Evolutionary conservation across 2,888 invertebrate genomes (phyloP).

Genomic region (Drosophila lacicola): DNA sequence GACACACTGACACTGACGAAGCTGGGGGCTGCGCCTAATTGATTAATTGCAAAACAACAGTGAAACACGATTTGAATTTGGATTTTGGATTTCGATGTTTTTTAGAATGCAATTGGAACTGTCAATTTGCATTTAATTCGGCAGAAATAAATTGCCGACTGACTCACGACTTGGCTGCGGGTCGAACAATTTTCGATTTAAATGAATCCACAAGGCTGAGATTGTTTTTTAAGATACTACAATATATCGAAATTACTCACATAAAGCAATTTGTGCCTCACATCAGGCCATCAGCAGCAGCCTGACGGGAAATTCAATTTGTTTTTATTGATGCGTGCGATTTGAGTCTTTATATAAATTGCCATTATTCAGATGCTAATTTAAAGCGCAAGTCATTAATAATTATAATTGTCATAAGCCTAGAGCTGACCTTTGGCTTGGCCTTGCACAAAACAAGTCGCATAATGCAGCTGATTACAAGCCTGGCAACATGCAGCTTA

Average conservation of each 20-base stretch:
- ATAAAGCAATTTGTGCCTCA: conserved; percentile 27
- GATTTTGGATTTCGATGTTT: conserved; percentile 57
- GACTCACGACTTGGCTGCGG: conserved; percentile 70
- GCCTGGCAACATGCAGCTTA: conserved; percentile 56
- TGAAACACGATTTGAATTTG: conserved; percentile 79
- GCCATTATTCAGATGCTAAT: conserved; percentile 58
- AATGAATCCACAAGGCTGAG: conserved; percentile 55
- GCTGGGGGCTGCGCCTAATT: conserved; percentile 72
- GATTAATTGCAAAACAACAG: conserved; percentile 78
- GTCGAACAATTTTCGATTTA: conserved; percentile 51
- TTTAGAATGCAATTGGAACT: conserved; percentile 77
- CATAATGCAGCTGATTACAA: conserved; percentile 67
- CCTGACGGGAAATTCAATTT: conserved; percentile 30
- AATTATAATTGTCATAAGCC: conserved; percentile 37
- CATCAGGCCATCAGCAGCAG: not conserved
- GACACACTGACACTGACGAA: conserved; percentile 78
- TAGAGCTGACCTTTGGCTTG: conserved; percentile 51
- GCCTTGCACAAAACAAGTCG: conserved; percentile 60
- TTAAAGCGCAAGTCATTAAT: conserved; percentile 59
- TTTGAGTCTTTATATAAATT: conserved; percentile 17
- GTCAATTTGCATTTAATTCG: conserved; percentile 80
- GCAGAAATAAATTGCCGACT: conserved; percentile 77
- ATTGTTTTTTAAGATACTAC: conserved; percentile 40
- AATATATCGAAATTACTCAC: conserved; percentile 36
- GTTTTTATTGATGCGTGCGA: conserved; percentile 32